These are phyloP conservation scores for Rotaria magnacalcarata DNA, from an alignment of 2,888 invertebrate species.

Conservation along the genomic window DNA sequence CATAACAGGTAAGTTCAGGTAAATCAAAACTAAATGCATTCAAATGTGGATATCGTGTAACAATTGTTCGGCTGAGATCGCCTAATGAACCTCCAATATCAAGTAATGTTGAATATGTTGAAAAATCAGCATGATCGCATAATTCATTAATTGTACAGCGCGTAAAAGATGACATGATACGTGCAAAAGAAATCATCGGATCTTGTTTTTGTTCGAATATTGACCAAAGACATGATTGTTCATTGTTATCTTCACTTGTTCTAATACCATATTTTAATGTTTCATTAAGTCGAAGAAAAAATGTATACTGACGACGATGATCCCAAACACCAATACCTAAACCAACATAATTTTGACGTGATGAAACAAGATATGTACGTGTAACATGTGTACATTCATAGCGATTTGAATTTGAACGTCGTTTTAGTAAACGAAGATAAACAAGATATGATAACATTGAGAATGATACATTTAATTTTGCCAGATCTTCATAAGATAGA, in stretches of 20 bases:
- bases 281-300: neutral
- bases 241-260: neutral
- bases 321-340: slow-evolving; percentile 27
- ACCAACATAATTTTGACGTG: neutral
- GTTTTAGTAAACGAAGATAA: slow-evolving; percentile 22
- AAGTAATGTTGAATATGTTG: neutral
- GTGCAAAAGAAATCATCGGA: neutral
- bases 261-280: slow-evolving; percentile 19
- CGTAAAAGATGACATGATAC: neutral
- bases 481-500: neutral
- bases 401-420: neutral
- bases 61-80: neutral
- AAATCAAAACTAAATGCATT: slow-evolving; percentile 3
- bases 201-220: neutral
- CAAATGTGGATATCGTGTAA: neutral
- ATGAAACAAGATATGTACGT: slow-evolving; percentile 6
- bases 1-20: neutral
- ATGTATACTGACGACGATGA: slow-evolving; percentile 2
- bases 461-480: neutral
- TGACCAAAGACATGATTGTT: neutral
- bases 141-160: slow-evolving; percentile 23
- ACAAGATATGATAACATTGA: neutral
- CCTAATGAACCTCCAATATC: slow-evolving; percentile 17
- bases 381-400: slow-evolving; percentile 8
- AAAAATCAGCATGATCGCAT: neutral